These are phyloP conservation scores for Babyrousa celebensis DNA, from an alignment of 2,797 vertebrate genomes.

Conservation along the genomic window DNA sequence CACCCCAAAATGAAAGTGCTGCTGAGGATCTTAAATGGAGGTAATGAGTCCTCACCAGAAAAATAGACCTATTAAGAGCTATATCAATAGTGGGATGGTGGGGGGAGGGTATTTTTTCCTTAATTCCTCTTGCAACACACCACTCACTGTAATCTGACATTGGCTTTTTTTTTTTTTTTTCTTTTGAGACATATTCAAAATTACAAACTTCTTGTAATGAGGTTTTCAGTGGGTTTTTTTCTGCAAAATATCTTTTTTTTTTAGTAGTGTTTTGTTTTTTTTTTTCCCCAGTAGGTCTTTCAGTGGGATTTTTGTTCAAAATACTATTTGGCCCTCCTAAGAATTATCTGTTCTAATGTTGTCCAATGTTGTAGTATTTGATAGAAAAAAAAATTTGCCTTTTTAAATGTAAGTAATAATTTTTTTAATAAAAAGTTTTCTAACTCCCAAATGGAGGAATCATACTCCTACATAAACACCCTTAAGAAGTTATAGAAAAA, in stretches of 20 bases:
- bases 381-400: slow-evolving; percentile 78
- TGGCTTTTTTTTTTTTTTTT: background rate
- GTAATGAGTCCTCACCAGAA: slow-evolving; percentile 87
- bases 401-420: slow-evolving; percentile 88
- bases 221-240: slow-evolving; percentile 70
- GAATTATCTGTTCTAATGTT: slow-evolving; percentile 81
- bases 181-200: slow-evolving; percentile 87
- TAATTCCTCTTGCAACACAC: slow-evolving; percentile 81
- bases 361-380: slow-evolving; percentile 76
- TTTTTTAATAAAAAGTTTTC: slow-evolving; percentile 24
- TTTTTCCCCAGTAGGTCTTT: too few relatives aligned
- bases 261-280: too few relatives aligned
- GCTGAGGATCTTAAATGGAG: slow-evolving; percentile 85
- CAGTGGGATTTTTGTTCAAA: slow-evolving; percentile 77
- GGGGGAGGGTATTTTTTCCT: background rate
- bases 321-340: slow-evolving; percentile 77
- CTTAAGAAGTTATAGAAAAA: slow-evolving; percentile 11
- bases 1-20: slow-evolving; percentile 67
- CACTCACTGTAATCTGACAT: slow-evolving; percentile 86
- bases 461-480: background rate
- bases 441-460: background rate
- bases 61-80: slow-evolving; percentile 83
- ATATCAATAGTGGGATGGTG: background rate
- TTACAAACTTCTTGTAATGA: slow-evolving; percentile 82
- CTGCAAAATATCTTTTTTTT: too few relatives aligned